Percentiles rank a stretch among this genome's conserved stretches.
Conservation (phyloP, 2,113 vertebrate species). For the Pica pica region DNA sequence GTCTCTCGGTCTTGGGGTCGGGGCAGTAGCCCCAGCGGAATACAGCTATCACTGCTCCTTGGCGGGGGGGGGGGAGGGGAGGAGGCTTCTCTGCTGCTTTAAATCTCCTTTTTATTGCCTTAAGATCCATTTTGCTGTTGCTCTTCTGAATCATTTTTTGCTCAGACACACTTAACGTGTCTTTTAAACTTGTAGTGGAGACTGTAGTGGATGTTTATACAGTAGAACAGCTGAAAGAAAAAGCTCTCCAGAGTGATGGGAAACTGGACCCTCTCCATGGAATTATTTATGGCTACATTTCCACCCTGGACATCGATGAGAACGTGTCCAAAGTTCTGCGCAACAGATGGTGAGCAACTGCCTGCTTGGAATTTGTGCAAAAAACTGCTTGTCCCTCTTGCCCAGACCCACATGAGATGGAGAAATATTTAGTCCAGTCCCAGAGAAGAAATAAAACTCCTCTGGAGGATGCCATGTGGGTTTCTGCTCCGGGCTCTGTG, state of each 20-base stretch:
- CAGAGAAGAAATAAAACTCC: neutral
- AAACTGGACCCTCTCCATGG: conserved; percentile 75
- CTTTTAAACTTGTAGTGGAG: conserved; percentile 77
- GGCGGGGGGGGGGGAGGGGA: too few relatives aligned
- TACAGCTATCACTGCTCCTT: neutral
- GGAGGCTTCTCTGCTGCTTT: neutral
- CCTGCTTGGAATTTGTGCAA: neutral
- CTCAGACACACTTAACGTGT: neutral
- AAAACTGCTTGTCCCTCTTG: neutral
- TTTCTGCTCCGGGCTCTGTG: neutral
- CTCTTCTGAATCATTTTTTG: neutral
- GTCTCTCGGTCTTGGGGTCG: neutral
- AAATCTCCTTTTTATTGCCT: neutral
- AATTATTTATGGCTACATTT: conserved; percentile 87
- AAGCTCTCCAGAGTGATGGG: conserved; percentile 69
- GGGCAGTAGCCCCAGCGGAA: neutral
- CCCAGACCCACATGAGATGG: neutral
- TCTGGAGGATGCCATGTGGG: neutral
- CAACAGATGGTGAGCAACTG: conserved; percentile 81
- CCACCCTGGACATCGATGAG: conserved; percentile 82
- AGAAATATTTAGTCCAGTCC: neutral
- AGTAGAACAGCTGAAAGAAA: conserved; percentile 73
- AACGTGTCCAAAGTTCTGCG: conserved; percentile 79
- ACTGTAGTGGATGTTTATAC: conserved; percentile 85
- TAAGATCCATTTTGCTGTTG: neutral